phyloP scores from a whole-genome alignment of 2,797 vertebrate species.

The Tragopan temminckii region DNA sequence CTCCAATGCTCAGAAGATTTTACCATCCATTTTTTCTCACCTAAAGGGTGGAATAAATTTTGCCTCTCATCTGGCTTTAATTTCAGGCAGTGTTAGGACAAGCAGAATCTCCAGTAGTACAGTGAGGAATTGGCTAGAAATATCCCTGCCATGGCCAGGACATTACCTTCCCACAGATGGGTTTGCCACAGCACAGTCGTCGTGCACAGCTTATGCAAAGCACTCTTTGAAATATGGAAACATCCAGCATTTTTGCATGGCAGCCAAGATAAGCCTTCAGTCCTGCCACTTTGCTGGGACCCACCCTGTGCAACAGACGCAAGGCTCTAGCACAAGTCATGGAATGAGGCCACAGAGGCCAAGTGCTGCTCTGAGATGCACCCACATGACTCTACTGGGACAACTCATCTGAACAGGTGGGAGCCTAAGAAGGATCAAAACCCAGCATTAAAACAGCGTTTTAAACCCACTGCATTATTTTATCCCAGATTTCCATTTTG shows the following conservation, averaged over 20 bases:
- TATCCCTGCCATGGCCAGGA: background rate
- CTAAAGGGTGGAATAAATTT: constrained; percentile 51
- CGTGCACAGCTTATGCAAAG: constrained; percentile 43
- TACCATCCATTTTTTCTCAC: constrained; percentile 38
- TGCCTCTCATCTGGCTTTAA: constrained; percentile 64
- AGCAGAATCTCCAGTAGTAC: constrained; percentile 32
- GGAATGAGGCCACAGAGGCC: background rate
- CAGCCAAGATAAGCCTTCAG: constrained; percentile 44
- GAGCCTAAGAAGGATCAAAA: background rate
- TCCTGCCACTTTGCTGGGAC: constrained; percentile 35
- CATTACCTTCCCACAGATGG: background rate
- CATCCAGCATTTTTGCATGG: constrained; percentile 54
- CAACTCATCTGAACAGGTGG: background rate
- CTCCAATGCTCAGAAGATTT: constrained; percentile 23
- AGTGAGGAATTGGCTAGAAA: constrained; percentile 53
- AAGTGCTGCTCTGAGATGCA: background rate
- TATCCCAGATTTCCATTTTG: background rate
- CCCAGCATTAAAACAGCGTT: background rate
- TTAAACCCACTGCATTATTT: background rate
- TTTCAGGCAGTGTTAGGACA: constrained; percentile 41
- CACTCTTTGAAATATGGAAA: constrained; percentile 52
- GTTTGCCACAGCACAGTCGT: constrained; percentile 27
- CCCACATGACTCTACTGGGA: fast-evolving
- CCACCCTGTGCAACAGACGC: background rate
- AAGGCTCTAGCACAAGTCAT: background rate